Evolutionary conservation across 2,797 vertebrate species (phyloP), one percentile per base, ranked within the genome.

Genomic region (Octomys mimax): DNA sequence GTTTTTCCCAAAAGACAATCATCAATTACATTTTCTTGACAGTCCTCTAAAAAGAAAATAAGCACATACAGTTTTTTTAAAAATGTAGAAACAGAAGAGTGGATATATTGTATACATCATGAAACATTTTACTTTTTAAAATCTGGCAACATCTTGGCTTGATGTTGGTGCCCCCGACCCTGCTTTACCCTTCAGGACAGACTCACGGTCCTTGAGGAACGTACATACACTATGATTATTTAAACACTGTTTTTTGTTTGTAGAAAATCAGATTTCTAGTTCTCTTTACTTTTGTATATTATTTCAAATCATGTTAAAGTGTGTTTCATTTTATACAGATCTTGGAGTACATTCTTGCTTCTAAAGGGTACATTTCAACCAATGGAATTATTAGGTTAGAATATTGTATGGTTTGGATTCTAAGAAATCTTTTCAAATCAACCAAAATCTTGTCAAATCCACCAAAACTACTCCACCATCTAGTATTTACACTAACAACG

Each of bases 391-490:
- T n/a, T 94, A 61, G 52, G 16, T 71, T 24, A 86, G 87, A 95
- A 22, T 2, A 59, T 12, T 79, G 1, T 28, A 22, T 16, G 4
- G 73, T 91, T 93, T 49, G 24, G 80, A 52, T 62, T 84, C 94
- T 86, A 57, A 93, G 33, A 86, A 7, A 70, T 93, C 12, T 57
- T 77, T 7, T 86, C 66, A 89, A 93, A 73, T 95, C 49, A 83
- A 33, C 36, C 52, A 54, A 86, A 7, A 70, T 93, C 12, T 54
- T 77, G 10, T 86, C 66, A 89, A 93, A 73, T 95, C 49, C 79
- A 33, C 36, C 19, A 87, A 77, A 91, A 94, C 52, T 46, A 92
- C 3, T 36, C 3, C 46, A 89, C 10, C 4, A 52, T 22, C 66
- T 82, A 77, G 81, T 59, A 92, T 79, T 89, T 89, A 22, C 46